A percentile compares a stretch with the other conserved stretches of the same genome.
Evolutionary conservation across 2,888 invertebrate genomes (phyloP).

Genomic region (Microctonus hyperodae): DNA sequence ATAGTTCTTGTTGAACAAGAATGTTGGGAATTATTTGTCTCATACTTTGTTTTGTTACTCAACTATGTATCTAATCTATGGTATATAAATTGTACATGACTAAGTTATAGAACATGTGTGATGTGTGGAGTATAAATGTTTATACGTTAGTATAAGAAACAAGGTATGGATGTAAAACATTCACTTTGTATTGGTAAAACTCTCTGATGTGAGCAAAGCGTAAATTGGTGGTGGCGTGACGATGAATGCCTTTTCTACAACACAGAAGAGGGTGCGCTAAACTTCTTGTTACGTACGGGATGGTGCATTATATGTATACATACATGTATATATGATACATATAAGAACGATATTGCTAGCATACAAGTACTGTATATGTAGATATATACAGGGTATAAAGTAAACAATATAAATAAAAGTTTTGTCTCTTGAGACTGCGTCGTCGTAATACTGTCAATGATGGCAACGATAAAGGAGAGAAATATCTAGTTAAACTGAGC

Average conservation of each 20-base stretch:
- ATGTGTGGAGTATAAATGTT: too few species aligned
- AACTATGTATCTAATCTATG: background rate
- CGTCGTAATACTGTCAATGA: background rate
- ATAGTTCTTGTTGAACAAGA: background rate
- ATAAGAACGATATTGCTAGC: constrained; percentile 20
- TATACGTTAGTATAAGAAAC: too few species aligned
- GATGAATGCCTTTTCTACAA: background rate
- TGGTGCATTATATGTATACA: background rate
- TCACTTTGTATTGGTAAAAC: background rate
- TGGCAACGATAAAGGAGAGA: background rate
- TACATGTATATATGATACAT: too few species aligned
- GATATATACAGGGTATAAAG: background rate
- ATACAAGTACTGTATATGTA: background rate
- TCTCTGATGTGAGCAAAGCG: background rate
- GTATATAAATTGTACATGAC: background rate
- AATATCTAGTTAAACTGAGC: background rate
- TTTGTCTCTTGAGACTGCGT: background rate
- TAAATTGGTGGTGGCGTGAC: constrained; percentile 20
- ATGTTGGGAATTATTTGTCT: background rate
- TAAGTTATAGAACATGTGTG: too few species aligned
- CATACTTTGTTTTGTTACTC: background rate
- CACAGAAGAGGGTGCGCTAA: background rate
- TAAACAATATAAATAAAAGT: constrained; percentile 16
- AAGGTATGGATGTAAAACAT: background rate
- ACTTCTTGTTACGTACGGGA: constrained; percentile 20